Conservation (phyloP, 2,797 vertebrate species). For the Perodicticus potto region DNA sequence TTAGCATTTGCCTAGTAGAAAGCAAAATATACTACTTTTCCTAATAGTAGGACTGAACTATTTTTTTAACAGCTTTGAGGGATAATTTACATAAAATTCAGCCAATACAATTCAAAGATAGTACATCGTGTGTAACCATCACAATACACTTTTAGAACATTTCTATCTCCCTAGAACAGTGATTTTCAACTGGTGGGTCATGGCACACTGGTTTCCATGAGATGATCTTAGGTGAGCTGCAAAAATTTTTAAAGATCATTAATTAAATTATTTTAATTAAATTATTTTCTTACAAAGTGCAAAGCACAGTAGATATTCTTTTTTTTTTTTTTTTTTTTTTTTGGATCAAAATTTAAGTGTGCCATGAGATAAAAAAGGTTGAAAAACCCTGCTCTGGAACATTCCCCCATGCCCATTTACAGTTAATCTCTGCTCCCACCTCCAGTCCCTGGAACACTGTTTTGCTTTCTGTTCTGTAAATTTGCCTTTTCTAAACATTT, state of each 20-base stretch:
- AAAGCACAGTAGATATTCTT: no score
- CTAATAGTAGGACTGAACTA: background rate
- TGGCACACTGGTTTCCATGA: no score
- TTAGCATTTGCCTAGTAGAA: background rate
- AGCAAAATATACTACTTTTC: background rate
- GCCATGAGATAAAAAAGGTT: no score
- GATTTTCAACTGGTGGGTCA: no score
- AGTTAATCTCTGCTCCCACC: background rate
- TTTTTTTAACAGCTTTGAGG: background rate
- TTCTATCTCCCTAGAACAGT: background rate
- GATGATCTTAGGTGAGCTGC: no score
- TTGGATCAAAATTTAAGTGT: no score
- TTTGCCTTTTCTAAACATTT: background rate
- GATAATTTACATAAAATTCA: slow-evolving; percentile 20
- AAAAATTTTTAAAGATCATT: no score
- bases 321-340: no score
- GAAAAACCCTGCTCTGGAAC: no score
- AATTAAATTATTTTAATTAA: no score
- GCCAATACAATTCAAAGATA: background rate
- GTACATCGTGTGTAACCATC: background rate
- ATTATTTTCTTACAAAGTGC: no score
- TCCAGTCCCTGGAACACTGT: background rate
- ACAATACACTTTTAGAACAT: background rate
- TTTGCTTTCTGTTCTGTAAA: background rate
- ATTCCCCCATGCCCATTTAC: background rate